These are phyloP conservation scores for Gallinago paraguaiae DNA, from an alignment of 2,113 vertebrate genomes.

Conservation along the genomic window DNA sequence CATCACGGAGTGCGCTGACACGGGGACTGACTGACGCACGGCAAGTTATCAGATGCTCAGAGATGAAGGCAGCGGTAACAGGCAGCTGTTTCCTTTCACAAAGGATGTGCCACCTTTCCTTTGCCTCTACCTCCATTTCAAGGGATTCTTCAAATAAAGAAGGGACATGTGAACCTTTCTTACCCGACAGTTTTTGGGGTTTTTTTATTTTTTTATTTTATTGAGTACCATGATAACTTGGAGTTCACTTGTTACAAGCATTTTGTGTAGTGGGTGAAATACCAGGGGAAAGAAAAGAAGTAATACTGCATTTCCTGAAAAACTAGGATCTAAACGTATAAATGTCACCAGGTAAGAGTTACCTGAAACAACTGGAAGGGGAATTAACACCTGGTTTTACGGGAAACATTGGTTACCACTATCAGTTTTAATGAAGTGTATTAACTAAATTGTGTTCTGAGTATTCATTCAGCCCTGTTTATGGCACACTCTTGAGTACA, in stretches of 20 bases:
- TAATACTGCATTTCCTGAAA: slow-evolving; percentile 18
- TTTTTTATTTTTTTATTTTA: not conserved
- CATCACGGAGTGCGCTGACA: slow-evolving; percentile 25
- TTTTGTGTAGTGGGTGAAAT: slow-evolving; percentile 38
- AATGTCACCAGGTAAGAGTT: slow-evolving; percentile 32
- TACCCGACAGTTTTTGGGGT: not conserved
- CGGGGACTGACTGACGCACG: slow-evolving; percentile 17
- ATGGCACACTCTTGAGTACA: slow-evolving; percentile 88
- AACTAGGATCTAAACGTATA: slow-evolving; percentile 20
- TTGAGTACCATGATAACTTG: slow-evolving; percentile 36
- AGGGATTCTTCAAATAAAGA: slow-evolving; percentile 37
- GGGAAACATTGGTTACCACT: slow-evolving; percentile 71
- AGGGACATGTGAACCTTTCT: slow-evolving; percentile 28
- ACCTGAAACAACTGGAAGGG: slow-evolving; percentile 64
- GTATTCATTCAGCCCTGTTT: slow-evolving; percentile 81
- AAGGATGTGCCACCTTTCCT: slow-evolving; percentile 56
- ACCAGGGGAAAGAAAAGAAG: slow-evolving; percentile 13
- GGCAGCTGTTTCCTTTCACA: slow-evolving; percentile 44
- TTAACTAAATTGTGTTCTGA: slow-evolving; percentile 80
- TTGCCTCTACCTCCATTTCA: slow-evolving; percentile 52
- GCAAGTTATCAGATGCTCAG: slow-evolving; percentile 57
- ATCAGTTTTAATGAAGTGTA: slow-evolving; percentile 80
- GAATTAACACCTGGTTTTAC: slow-evolving; percentile 69
- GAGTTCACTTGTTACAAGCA: slow-evolving; percentile 40
- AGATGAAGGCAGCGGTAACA: slow-evolving; percentile 53